Evolutionary conservation across 2,888 invertebrate species (phyloP).

Genomic region (Caprella mutica): DNA sequence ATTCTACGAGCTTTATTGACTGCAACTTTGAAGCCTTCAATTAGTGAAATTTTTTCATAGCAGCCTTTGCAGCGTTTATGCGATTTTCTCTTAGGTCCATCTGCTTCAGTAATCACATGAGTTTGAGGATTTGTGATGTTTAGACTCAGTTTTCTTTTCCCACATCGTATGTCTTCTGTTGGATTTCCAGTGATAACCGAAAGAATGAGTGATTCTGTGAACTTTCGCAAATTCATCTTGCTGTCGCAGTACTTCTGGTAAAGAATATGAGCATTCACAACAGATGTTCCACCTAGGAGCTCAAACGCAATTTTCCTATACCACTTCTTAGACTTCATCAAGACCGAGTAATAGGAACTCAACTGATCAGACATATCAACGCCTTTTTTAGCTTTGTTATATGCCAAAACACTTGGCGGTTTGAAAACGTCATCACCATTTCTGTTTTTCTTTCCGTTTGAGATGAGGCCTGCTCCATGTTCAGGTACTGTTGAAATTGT

Average conservation of each 20-base stretch:
- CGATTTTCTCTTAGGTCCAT: neutral
- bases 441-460: neutral
- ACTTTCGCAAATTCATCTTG: constrained; percentile 4
- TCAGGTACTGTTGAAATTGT: constrained; percentile 12
- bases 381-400: constrained; percentile 13
- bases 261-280: constrained; percentile 14
- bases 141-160: neutral
- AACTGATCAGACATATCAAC: constrained; percentile 12
- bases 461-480: neutral
- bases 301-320: constrained; percentile 9
- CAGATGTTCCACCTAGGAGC: neutral
- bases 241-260: constrained; percentile 2
- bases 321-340: constrained; percentile 9
- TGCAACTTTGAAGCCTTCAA: constrained; percentile 11
- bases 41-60: constrained; percentile 11
- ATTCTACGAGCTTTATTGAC: constrained; percentile 16
- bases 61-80: constrained; percentile 8
- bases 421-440: constrained; percentile 11
- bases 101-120: neutral
- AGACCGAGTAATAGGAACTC: constrained; percentile 3
- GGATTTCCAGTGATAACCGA: neutral
- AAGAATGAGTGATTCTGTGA: constrained; percentile 3
- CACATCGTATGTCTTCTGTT: neutral
- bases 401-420: constrained; percentile 10
- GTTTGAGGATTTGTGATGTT: neutral